Evolutionary conservation across 2,888 invertebrate species (phyloP), one percentile per base, ranked within the genome.

Genomic region (Machimus rusticus): DNA sequence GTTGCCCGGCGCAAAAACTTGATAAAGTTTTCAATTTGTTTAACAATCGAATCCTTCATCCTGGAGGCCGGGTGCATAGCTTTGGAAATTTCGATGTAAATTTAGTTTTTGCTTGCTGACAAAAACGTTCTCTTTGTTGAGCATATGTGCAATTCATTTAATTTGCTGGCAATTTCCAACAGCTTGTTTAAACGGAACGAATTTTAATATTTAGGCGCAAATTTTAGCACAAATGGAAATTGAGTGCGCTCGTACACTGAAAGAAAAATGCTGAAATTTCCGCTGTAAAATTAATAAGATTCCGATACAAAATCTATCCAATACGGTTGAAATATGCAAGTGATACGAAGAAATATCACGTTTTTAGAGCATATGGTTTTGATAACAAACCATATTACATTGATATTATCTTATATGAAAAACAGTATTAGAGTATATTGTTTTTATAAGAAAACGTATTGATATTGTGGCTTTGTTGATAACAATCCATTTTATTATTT

Each of bases 21-120:
- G 74, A 74, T 74, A 74, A 74, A 74, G 74, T 74, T 74, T 74
- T 31, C 16, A 74, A 74, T 74, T 74, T 74, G 74, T 74, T 74
- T 74, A 31, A 74, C 31, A 74, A 37, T 74, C 34, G n/a, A 74
- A 74, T 34, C 31, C 16, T 34, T 74, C 74, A 28, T 57, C 23
- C 23, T 57, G 57, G 5, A 34, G 34, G 6, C 0, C 6, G 34
- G 34, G 6, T 4, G 34, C 4, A 31, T 31, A 34, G 34, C 34
- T 6, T 6, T 34, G 5, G 57, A 19, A 23, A n/a, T 57, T 57
- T 57, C 57, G 23, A 57, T 57, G 57, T 57, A 19, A 57, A 57
- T 57, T 57, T 57, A 9, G 57, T 19, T 57, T 57, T 57, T 8
- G 57, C n/a, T 23, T 57, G 57, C 57, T 57, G 57, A n/a, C 57